Evolutionary conservation across 2,888 invertebrate genomes (phyloP), one percentile per base, ranked within the genome.

Genomic region (Beris morrisii): DNA sequence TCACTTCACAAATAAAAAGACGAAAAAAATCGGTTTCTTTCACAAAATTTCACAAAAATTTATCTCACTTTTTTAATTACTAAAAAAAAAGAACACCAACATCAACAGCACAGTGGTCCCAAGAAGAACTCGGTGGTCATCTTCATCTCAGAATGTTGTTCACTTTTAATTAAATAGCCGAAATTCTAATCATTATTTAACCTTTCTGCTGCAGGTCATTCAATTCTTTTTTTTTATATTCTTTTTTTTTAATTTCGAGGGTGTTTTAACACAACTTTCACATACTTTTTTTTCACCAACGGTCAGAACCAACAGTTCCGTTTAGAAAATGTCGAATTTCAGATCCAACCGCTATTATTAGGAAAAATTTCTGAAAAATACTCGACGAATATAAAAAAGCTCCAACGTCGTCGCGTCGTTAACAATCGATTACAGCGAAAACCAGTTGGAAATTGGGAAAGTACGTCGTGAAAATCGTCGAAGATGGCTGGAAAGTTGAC

Each of bases 371-470:
- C 7, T 38, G 38, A 38, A 54, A 64, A 54, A 64, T 46, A 54
- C 53, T 54, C 64, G 43, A 53, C 55, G 53, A 54, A 53, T 61
- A 32, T 12, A 64, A 53, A 64, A 64, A 54, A 53, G 54, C 55
- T 65, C 48, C 65, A 65, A 65, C 65, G 67, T 66, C 67, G 69
- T 69, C 67, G 65, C 68, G 69, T 69, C 66, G 65, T 69, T 67
- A 68, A 71, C 71, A 71, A 71, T 71, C 71, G 71, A 71, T 71
- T 71, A 70, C 71, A 66, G 69, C 38, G 50, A 61, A 52, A 45
- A 38, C 50, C 38, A 61, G 15, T 61, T 52, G 61, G 55, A 28
- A 61, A 52, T 64, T 38, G 45, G 44, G 64, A 58, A 58, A 58
- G 58, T 4, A 58, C 58, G 45, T 30, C 45, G 38, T 38, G 38